Conservation (phyloP, 2,888 invertebrate species). For the Pediacus dermestoides region DNA sequence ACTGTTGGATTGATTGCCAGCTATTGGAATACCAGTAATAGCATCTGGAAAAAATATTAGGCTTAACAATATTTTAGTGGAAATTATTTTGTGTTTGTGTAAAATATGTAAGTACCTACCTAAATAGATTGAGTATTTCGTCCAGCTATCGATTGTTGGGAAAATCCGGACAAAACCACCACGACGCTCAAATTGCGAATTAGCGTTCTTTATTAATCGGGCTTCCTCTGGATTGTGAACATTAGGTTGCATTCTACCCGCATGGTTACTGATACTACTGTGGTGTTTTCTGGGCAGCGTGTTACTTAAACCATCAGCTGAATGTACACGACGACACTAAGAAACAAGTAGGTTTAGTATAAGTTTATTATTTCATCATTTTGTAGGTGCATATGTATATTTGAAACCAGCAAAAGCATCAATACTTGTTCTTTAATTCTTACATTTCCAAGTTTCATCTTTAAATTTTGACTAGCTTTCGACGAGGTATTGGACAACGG, state of each 20-base stretch:
- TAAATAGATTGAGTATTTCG: conserved; percentile 73
- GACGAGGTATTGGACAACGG: conserved; percentile 30
- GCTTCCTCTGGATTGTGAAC: conserved; percentile 78
- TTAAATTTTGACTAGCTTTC: conserved; percentile 30
- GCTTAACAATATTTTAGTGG: not conserved
- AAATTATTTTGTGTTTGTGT: conserved; percentile 4
- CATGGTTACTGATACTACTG: conserved; percentile 29
- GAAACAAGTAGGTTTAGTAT: conserved; percentile 13
- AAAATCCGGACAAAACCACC: conserved; percentile 90
- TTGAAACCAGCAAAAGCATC: not conserved
- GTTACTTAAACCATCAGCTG: conserved; percentile 62
- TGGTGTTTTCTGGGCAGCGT: conserved; percentile 40
- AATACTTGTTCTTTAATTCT: conserved; percentile 17
- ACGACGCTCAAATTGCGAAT: conserved; percentile 75
- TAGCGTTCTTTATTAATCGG: conserved; percentile 68
- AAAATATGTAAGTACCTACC: conserved; percentile 48
- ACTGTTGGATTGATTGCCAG: conserved; percentile 57
- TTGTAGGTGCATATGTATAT: too few relatives aligned
- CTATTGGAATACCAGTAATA: conserved; percentile 69
- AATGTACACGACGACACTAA: conserved; percentile 69
- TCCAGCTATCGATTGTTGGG: conserved; percentile 86
- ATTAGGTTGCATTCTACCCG: conserved; percentile 47
- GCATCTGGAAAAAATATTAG: conserved; percentile 55
- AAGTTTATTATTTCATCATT: too few relatives aligned
- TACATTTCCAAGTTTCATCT: conserved; percentile 44